Conservation (phyloP, 2,797 vertebrate genomes). For the Mormyrops attenuatus region DNA sequence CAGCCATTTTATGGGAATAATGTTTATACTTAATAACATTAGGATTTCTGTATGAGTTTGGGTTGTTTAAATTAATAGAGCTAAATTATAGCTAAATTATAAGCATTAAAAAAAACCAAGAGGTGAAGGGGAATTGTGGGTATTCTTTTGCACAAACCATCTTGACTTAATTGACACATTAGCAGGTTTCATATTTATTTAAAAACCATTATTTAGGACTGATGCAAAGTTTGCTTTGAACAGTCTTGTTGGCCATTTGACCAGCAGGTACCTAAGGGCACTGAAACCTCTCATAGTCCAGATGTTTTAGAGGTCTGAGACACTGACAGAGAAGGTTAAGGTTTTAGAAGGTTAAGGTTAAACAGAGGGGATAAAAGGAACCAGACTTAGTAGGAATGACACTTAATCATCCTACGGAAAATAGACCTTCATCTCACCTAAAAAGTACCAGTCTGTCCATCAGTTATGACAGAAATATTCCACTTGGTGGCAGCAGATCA, state of each 20-base stretch:
- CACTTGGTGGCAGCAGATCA: conserved; percentile 54
- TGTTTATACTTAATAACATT: not conserved
- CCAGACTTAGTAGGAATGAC: not conserved
- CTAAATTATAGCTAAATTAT: not conserved
- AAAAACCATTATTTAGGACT: not conserved
- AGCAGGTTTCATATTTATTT: not conserved
- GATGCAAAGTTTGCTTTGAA: not conserved
- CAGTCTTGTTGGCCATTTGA: not conserved
- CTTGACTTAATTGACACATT: not conserved
- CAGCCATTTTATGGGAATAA: not conserved
- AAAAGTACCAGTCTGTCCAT: not conserved
- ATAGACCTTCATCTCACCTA: not conserved
- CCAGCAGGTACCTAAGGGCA: not conserved
- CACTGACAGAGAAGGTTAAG: not conserved
- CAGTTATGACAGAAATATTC: conserved; percentile 26
- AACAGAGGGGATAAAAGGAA: not conserved
- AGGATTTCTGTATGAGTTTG: not conserved
- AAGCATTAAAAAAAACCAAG: not conserved
- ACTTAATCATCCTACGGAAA: not conserved
- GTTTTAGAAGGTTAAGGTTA: not conserved
- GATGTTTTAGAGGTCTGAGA: not conserved
- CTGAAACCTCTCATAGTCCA: not conserved
- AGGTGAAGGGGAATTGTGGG: not conserved
- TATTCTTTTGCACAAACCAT: not conserved
- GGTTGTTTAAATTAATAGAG: not conserved